Conservation (phyloP, 2,113 vertebrate genomes). For the Dunckerocampus dactyliophorus region DNA sequence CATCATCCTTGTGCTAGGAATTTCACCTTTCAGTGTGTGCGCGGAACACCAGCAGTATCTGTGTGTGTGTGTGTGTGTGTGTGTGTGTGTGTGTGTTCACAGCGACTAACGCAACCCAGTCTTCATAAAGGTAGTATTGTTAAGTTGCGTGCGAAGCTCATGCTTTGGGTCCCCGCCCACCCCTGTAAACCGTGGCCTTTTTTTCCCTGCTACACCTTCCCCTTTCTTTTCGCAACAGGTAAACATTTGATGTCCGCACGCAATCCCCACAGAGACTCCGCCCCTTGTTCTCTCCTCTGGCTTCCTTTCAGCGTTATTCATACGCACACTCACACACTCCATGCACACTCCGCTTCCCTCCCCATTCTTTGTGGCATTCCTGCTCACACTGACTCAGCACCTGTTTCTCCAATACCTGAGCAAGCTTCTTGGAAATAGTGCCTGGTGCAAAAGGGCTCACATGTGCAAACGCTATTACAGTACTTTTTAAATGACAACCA, state of each 20-base stretch:
- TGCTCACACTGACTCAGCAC: conserved; percentile 72
- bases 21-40: conserved; percentile 43
- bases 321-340: conserved; percentile 33
- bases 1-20: conserved; percentile 40
- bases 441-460: background rate
- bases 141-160: conserved; percentile 88
- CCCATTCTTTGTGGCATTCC: conserved; percentile 69
- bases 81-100: conserved; percentile 45
- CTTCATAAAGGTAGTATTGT: conserved; percentile 90
- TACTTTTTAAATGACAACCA: no score
- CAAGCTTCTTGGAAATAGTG: background rate
- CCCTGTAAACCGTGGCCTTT: conserved; percentile 79
- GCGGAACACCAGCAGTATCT: conserved; percentile 18
- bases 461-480: no score
- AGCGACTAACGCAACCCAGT: conserved; percentile 69
- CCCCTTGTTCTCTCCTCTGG: conserved; percentile 62
- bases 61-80: conserved; percentile 39
- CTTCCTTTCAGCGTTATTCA: conserved; percentile 62
- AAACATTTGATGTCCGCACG: conserved; percentile 71
- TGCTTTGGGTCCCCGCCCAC: conserved; percentile 77
- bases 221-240: conserved; percentile 77
- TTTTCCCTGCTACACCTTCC: conserved; percentile 71
- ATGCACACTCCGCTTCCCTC: conserved; percentile 42
- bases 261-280: conserved; percentile 72
- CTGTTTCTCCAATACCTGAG: conserved; percentile 51